A percentile compares a stretch with the other conserved stretches of the same genome.
phyloP scores from a whole-genome alignment of 2,113 vertebrate species.

The Lynx canadensis region DNA sequence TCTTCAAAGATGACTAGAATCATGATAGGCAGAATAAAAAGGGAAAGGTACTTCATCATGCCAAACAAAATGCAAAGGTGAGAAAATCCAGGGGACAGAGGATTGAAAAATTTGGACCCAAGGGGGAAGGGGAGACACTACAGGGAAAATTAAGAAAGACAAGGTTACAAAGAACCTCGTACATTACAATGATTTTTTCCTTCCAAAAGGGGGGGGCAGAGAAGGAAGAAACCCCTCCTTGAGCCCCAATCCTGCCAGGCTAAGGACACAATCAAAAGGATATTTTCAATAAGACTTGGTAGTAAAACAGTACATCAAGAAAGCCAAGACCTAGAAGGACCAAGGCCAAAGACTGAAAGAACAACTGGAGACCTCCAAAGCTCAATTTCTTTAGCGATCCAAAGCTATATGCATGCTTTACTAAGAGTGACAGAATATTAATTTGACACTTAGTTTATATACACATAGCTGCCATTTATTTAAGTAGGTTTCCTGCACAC shows the following conservation, averaged over 20 bases:
- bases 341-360: background rate
- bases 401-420: background rate
- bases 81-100: background rate
- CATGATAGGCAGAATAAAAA: background rate
- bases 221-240: background rate
- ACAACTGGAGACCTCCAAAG: background rate
- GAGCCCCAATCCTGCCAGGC: background rate
- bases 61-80: background rate
- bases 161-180: background rate
- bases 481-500: conserved; percentile 7
- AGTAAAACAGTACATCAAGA: background rate
- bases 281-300: conserved; percentile 1
- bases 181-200: background rate
- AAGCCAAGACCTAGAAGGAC: background rate
- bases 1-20: background rate
- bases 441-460: background rate
- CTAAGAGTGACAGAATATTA: background rate
- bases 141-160: background rate
- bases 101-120: background rate
- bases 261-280: background rate
- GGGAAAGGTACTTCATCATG: background rate
- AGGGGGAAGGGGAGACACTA: background rate
- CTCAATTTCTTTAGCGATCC: background rate
- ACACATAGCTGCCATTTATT: background rate
- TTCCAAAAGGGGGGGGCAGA: background rate